A percentile compares a stretch with the other conserved stretches of the same genome.
Conservation (phyloP, 2,797 vertebrate species). For the Sarcophilus harrisii region DNA sequence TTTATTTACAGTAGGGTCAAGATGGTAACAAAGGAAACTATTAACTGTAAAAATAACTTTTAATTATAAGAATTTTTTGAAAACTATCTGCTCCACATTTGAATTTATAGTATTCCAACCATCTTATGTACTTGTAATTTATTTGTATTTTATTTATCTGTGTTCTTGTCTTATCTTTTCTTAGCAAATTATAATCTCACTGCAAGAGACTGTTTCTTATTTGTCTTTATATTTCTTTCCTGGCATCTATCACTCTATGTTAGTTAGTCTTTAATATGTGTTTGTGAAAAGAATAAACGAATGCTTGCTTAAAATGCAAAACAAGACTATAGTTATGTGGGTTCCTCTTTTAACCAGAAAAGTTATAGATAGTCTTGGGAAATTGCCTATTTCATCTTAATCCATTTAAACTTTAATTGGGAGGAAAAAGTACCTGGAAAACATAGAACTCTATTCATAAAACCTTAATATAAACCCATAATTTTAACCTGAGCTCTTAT, state of each 20-base stretch:
- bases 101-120: neutral
- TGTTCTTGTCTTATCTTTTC: neutral
- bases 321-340: constrained; percentile 3
- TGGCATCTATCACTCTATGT: neutral
- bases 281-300: constrained; percentile 30
- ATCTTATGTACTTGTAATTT: neutral
- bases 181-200: neutral
- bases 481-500: constrained; percentile 1
- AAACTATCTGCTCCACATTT: neutral
- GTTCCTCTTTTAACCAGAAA: constrained; percentile 28
- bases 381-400: constrained; percentile 43
- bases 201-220: neutral
- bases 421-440: constrained; percentile 19
- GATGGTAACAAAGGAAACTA: neutral
- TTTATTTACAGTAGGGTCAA: neutral
- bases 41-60: constrained; percentile 16
- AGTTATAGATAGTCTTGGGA: constrained; percentile 12
- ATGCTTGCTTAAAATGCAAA: constrained; percentile 14
- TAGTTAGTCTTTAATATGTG: neutral
- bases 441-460: constrained; percentile 26
- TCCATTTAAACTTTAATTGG: constrained; percentile 30
- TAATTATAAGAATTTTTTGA: constrained; percentile 41
- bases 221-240: neutral
- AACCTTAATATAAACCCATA: constrained; percentile 31
- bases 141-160: neutral